phyloP scores from a whole-genome alignment of 2,888 invertebrate species.

The Leuctra nigra region DNA sequence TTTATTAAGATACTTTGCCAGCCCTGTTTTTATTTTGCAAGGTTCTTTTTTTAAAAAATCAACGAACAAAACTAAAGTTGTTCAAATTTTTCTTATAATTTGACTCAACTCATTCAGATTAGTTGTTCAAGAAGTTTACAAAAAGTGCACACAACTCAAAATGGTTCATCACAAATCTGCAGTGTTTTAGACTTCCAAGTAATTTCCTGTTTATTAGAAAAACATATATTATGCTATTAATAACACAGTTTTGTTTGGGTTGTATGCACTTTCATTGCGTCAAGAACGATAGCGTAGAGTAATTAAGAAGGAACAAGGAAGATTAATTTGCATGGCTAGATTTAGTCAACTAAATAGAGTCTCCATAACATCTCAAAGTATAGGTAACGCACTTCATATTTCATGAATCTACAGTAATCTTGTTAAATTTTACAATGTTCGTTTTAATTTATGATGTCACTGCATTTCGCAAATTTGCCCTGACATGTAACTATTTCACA shows the following conservation, averaged over 20 bases:
- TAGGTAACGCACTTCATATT: conserved; percentile 17
- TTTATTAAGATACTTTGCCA: not conserved
- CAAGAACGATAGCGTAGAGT: not conserved
- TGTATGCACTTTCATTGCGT: not conserved
- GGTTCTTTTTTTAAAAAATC: not conserved
- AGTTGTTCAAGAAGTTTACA: not conserved
- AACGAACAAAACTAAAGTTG: no score
- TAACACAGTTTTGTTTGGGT: no score
- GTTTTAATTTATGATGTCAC: no score
- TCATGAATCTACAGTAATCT: conserved; percentile 5
- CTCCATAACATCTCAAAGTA: not conserved
- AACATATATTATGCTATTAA: no score
- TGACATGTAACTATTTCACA: conserved; percentile 1
- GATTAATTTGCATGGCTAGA: not conserved
- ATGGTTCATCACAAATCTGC: no score
- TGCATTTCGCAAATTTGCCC: no score
- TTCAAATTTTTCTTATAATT: not conserved
- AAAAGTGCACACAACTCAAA: not conserved
- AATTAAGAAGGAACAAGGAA: conserved; percentile 11
- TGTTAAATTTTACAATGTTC: no score
- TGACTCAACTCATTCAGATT: not conserved
- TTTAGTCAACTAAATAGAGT: not conserved
- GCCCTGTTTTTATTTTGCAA: conserved; percentile 6
- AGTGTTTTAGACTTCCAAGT: no score
- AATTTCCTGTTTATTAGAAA: no score